Percentiles rank a stretch among this genome's conserved stretches.
Evolutionary conservation across 2,888 invertebrate genomes (phyloP).

Genomic region (Apotomis betuletana): DNA sequence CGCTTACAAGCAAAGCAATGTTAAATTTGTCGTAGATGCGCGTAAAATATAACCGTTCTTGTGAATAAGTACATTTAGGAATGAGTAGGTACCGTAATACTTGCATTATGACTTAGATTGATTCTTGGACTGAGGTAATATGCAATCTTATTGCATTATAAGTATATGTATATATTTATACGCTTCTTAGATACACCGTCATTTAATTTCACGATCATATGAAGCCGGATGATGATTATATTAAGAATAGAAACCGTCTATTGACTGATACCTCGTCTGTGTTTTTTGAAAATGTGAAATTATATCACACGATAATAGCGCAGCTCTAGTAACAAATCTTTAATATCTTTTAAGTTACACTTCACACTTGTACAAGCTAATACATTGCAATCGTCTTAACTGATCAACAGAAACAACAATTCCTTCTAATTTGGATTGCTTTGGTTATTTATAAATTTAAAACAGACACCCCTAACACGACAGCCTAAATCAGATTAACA

Average conservation of each 20-base stretch:
- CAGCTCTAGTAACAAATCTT: background rate
- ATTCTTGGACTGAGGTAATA: conserved; percentile 46
- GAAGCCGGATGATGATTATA: background rate
- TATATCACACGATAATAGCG: conserved; percentile 12
- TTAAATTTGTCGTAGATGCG: background rate
- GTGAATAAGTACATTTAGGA: conserved; percentile 43
- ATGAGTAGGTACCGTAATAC: conserved; percentile 48
- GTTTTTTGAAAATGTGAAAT: conserved; percentile 1
- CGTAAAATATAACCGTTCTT: conserved; percentile 44
- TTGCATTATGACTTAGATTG: conserved; percentile 56
- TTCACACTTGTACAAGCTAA: conserved; percentile 8
- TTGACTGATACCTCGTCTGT: background rate
- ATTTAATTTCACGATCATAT: conserved; percentile 57
- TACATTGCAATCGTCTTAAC: conserved; percentile 1
- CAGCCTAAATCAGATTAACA: background rate
- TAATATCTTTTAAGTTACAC: conserved; percentile 11
- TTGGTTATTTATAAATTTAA: background rate
- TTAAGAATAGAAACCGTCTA: conserved; percentile 11
- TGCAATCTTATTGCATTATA: conserved; percentile 44
- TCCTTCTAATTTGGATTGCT: background rate
- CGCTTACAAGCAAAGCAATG: background rate
- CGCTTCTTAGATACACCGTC: conserved; percentile 70
- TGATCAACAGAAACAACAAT: background rate
- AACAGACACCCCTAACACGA: background rate
- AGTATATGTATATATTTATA: conserved; percentile 50